Evolutionary conservation across 2,113 vertebrate species (phyloP).

Genomic region (Cephalopterus ornatus): DNA sequence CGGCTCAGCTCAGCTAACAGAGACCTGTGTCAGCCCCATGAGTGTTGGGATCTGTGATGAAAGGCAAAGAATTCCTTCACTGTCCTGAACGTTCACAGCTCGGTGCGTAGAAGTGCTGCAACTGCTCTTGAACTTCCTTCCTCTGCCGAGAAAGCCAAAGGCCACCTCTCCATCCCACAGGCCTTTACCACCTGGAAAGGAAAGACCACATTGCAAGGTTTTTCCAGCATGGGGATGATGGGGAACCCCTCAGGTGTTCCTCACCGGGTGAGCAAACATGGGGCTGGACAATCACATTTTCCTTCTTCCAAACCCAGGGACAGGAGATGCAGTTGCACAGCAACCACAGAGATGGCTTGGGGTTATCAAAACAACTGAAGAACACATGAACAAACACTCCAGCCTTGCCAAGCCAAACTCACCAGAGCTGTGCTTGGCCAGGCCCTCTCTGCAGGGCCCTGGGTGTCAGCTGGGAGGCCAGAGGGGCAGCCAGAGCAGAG

Average conservation of each 20-base stretch:
- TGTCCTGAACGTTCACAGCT: not conserved
- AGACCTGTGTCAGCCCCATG: not conserved
- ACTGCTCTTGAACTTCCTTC: not conserved
- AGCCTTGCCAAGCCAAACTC: not conserved
- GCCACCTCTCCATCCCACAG: not conserved
- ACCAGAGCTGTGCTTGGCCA: not conserved
- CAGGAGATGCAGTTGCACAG: not conserved
- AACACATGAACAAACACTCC: not conserved
- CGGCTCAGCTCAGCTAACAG: not conserved
- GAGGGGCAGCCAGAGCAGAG: not conserved
- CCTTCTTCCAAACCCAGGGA: not conserved
- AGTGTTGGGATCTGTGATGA: not conserved
- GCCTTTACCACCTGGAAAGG: not conserved
- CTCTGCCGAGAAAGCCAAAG: not conserved
- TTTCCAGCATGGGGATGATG: rapidly evolving
- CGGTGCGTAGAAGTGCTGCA: not conserved
- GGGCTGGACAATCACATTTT: rapidly evolving
- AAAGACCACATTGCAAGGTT: not conserved
- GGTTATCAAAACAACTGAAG: not conserved
- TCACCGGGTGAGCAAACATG: rapidly evolving
- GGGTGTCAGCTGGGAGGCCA: not conserved
- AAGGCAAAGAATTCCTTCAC: not conserved
- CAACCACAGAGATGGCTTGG: not conserved
- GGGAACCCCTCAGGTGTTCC: not conserved
- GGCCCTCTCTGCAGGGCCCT: not conserved